Base-by-base conservation (phyloP, 2,888 invertebrate species). In the Thera britannica region DNA sequence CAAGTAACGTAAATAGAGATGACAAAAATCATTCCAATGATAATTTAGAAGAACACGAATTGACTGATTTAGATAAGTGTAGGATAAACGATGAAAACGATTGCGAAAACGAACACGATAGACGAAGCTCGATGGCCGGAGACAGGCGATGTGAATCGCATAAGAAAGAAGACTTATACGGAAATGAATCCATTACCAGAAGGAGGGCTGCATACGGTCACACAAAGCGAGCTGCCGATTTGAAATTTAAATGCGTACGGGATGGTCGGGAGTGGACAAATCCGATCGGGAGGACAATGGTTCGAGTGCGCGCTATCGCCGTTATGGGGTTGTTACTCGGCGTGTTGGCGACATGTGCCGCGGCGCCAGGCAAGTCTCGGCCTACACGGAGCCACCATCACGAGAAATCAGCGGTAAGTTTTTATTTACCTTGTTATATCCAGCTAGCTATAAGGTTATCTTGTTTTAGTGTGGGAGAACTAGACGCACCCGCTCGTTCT, bases 31-130 rank as follows among this genome's bases (percentile, higher is more conserved):
- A 92, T 91, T 91, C 90, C 90, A 90, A 83, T 85, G 85, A 85
- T 82, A 87, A 85, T 79, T 80, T 87, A 87, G 82, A 83, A 74
- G 80, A 86, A 83, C 79, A 84, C 71, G 77, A 87, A 84, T 76
- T 83, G 89, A 90, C 88, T 88, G 90, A 92, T 82, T 88, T 92
- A 92, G 87, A 88, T 88, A 90, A 87, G 80, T 85, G 80, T 90
- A 90, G 84, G 71, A 83, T 88, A 87, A 80, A 79, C 76, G 82
- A 81, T 82, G 79, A 82, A 79, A 79, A 80, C 75, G 81, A 83
- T 84, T 83, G 80, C 78, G 79, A 78, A 81, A 77, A 80, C 77
- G 82, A 85, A 79, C 79, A 79, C 78, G 84, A 87, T 82, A 84
- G 79, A 75, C 84, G 83, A 84, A 76, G 78, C 79, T 75, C 81